Base-by-base conservation (phyloP, 2,797 vertebrate species). In the Bovichtus variegatus region DNA sequence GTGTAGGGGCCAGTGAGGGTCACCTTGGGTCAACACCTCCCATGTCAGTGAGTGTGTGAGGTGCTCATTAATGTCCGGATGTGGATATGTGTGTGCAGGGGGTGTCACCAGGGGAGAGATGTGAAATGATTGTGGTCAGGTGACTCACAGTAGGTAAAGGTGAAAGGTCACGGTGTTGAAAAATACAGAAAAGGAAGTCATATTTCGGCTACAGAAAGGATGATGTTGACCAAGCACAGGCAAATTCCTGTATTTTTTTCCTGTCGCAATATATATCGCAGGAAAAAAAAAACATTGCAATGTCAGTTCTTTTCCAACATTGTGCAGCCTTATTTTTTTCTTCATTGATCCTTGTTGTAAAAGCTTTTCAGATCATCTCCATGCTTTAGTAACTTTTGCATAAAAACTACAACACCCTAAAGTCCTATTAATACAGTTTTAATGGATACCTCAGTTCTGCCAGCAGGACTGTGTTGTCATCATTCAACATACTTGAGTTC, bases 21-120 rank as follows among this genome's bases (percentile, higher is more conserved):
- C 84, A 74, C 51, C 60, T 36, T 47, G 63, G 87, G 82, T 91
- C 86, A 85, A 65, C 59, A 81, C 61, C 74, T 70, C 57, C 29
- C 70, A 76, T 75, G 79, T 68, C 69, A 69, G 41, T 18, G 55
- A 21, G 63, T 71, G 55, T 44, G 76, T 66, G 81, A 81, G 75
- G 57, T 88, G 74, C 83, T 90, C 74, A 81, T 87, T 86, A 82
- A 71, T 71, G 60, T 78, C 44, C 21, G 64, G 55, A 60, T 70
- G 65, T 31, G n/a, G 12, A 15, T 59, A 9, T 63, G 40, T 44
- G 38, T 51, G 57, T 36, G 51, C 47, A 25, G 49, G 43, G 50
- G 34, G 15, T 54, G 57, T 25, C n/a, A 16, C 31, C 50, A 36
- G 34, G 59, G 18, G 43, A 49, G 68, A 23, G 59, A 54, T 9